Percentiles rank a stretch among this genome's conserved stretches.
Conservation (phyloP, 2,113 vertebrate species). For the Marmota monax region DNA sequence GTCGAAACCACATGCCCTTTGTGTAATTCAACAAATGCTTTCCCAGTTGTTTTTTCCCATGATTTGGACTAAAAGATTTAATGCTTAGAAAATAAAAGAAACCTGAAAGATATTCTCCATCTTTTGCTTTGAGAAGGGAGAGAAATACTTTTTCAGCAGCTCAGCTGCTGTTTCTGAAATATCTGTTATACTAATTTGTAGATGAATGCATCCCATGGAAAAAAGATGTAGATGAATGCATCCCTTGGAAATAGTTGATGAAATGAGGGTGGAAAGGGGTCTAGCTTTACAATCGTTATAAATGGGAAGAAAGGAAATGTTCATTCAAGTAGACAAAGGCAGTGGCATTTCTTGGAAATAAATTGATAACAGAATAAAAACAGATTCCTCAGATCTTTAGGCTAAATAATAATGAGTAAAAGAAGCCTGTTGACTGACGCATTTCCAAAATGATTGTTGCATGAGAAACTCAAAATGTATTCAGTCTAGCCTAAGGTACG, state of each 20-base stretch:
- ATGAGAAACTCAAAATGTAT: conserved; percentile 85
- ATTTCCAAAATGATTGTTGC: conserved; percentile 86
- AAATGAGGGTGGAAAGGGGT: conserved; percentile 66
- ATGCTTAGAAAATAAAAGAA: conserved; percentile 80
- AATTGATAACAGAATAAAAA: conserved; percentile 86
- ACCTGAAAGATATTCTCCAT: conserved; percentile 62
- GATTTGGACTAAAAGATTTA: conserved; percentile 85
- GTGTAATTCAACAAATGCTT: conserved; percentile 87
- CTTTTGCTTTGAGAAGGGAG: conserved; percentile 64
- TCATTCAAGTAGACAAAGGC: conserved; percentile 78
- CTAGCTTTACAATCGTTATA: conserved; percentile 79
- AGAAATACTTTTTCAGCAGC: conserved; percentile 68
- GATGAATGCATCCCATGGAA: conserved; percentile 65
- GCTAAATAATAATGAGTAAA: conserved; percentile 87
- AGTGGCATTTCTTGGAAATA: conserved; percentile 86
- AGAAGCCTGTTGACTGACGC: conserved; percentile 88
- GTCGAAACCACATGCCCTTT: conserved; percentile 88
- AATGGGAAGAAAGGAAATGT: conserved; percentile 82
- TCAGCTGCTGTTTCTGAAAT: conserved; percentile 68
- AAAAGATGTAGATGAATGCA: conserved; percentile 72
- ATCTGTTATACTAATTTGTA: conserved; percentile 82
- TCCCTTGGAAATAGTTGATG: conserved; percentile 76
- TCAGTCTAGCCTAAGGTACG: conserved; percentile 87
- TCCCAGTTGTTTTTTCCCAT: conserved; percentile 78
- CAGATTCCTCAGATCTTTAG: conserved; percentile 85